Base-by-base conservation (phyloP, 2,888 invertebrate species). In the Colletes collaris region DNA sequence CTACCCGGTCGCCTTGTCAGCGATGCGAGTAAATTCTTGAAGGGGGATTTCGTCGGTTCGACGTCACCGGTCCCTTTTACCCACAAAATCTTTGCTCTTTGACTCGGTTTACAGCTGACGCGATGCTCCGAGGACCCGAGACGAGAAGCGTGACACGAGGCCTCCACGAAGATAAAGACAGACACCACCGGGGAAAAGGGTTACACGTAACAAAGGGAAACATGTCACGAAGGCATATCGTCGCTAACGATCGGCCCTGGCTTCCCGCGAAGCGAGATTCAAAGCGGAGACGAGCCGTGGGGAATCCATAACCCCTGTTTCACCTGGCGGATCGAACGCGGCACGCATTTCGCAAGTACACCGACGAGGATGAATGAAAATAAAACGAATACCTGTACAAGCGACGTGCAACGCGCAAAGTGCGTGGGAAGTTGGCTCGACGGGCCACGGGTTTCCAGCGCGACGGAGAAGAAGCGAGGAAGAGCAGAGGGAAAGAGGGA, bases 401-500 rank as follows among this genome's bases (percentile, higher is more conserved):
- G 13, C 6, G 8, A 11, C 55, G 37, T 53, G 76, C 10, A 58
- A 13, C 56, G 59, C 44, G 53, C 19, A 60, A 49, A 50, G 16
- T 40, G 65, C 55, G 62, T 67, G 76, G 56, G 60, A 56, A 69
- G 55, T 69, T 35, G 62, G 13, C 52, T 72, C 50, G 35, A 3
- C 16, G 46, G 27, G 53, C 44, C 63, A 58, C 64, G 19, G 27
- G 65, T 62, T 67, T 52, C 52, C 40, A 63, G 37, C 53, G 58
- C 52, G 53, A 68, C n/a, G 60, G 64, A 67, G 73, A 60, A 56
- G 66, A 66, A 64, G 49, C 10, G 46, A 58, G 50, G 8, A 49
- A 72, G 74, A 69, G 56, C 35, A 60, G 67, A 49, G 52, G 60
- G 71, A 63, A 60, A 63, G 73, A 55, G 70, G 56, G 11, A 81